A percentile compares a stretch with the other conserved stretches of the same genome.
Conservation (phyloP, 2,113 vertebrate species). For the Heterotilapia buettikoferi region DNA sequence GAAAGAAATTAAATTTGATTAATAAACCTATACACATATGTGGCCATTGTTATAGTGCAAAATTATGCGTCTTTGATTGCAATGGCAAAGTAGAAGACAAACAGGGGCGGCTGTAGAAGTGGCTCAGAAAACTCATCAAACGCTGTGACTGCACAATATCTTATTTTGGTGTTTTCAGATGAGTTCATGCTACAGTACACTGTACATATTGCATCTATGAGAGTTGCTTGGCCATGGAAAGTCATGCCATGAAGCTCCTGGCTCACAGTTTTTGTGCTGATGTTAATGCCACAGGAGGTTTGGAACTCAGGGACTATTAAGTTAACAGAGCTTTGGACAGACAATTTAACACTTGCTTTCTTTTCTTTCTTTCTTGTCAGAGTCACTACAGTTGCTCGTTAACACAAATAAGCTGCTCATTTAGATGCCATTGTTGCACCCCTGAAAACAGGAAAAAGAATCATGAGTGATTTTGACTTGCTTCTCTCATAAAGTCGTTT, state of each 20-base stretch:
- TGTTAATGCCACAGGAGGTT: neutral
- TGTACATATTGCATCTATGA: fast-evolving
- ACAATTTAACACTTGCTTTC: neutral
- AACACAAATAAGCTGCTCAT: neutral
- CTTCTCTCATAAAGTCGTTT: fast-evolving
- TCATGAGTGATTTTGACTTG: neutral
- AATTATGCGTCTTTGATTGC: neutral
- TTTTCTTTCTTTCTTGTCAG: neutral
- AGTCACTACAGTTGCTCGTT: neutral
- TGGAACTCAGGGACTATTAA: neutral
- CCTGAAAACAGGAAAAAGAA: neutral
- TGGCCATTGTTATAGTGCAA: neutral
- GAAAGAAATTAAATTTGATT: neutral
- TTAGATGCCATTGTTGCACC: neutral
- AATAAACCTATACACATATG: neutral
- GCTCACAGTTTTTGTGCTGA: neutral
- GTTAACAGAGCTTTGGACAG: neutral
- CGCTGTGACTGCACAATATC: neutral
- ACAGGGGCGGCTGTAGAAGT: neutral
- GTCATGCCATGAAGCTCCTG: neutral
- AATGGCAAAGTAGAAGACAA: neutral
- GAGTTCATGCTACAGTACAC: neutral
- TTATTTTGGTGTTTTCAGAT: neutral
- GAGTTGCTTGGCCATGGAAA: neutral
- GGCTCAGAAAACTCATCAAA: neutral